A percentile compares a stretch with the other conserved stretches of the same genome.
Conservation (phyloP, 2,113 vertebrate genomes). For the Pelecanoides urinatrix region DNA sequence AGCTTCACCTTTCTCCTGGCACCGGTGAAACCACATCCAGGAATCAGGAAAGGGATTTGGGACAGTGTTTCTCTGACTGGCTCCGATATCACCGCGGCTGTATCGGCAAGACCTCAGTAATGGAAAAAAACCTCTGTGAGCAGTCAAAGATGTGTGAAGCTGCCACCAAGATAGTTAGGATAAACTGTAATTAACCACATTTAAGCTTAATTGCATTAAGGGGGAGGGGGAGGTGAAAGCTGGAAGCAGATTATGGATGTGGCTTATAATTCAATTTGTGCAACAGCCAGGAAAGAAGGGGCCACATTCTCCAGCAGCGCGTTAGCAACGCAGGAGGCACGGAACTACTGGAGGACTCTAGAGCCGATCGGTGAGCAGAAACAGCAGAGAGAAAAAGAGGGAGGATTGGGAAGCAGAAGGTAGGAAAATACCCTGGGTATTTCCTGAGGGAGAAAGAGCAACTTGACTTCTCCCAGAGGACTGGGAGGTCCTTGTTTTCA, state of each 20-base stretch:
- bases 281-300: neutral
- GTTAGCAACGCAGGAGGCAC: neutral
- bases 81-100: rapidly evolving
- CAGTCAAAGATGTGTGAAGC: neutral
- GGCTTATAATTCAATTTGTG: neutral
- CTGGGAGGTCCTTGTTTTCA: neutral
- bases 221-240: neutral
- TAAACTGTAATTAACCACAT: neutral
- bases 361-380: neutral
- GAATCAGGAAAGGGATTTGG: neutral
- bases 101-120: neutral
- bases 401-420: neutral
- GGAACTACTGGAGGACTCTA: neutral
- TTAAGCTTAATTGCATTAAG: neutral
- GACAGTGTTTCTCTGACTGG: neutral
- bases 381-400: neutral
- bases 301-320: neutral
- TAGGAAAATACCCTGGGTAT: neutral
- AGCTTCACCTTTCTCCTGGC: neutral
- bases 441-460: neutral
- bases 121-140: neutral
- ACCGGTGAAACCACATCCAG: neutral
- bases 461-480: no score
- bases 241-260: neutral
- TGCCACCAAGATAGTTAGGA: neutral